Evolutionary conservation across 1,140 invertebrate genomes (phyloP), one percentile per base, ranked within the genome.

Genomic region (Venturia canescens): DNA sequence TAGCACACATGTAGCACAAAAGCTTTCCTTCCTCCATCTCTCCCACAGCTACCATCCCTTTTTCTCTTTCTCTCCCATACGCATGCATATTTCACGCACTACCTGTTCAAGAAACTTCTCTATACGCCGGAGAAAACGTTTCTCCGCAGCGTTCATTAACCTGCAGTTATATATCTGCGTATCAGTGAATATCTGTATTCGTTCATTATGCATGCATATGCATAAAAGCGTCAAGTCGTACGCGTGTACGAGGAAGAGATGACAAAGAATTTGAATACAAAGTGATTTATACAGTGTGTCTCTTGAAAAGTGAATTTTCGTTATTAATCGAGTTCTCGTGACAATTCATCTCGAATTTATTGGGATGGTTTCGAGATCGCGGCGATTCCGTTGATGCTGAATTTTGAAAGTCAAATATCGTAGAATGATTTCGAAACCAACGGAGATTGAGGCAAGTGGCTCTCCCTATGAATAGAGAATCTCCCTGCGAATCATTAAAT

Each of bases 1-100:
- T 80, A 60, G 70, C 84, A 84, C 85, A 86, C 70, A 72, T 76
- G 66, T 69, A 76, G 66, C 44, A 78, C 29, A 78, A 48, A 81
- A 70, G 67, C 69, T 78, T 50, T 78, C 75, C 18, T 69, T 69
- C 66, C 38, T 44, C 38, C 38, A 44, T 18, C 66, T 69, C 66
- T 69, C 29, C 38, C n/a, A 57, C 78, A 53, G 50, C 71, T 53
- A 29, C 67, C 53, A 26, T 71, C 69, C 23, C 60, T 63, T 26
- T 60, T 26, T 63, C 60, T 63, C 60, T 63, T 63, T 18, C 38
- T 44, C 38, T 44, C 11, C n/a, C n/a, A 9, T 9, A 74, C 69
- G 72, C 77, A 69, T 79, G 44, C 23, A 74, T 38, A 75, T 44
- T 79, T 75, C 50, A 76, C 57, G 69, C 23, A 80, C 57, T 53